A percentile compares a stretch with the other conserved stretches of the same genome.
phyloP scores from a whole-genome alignment of 1,140 invertebrate genomes.

The Cotesia vestalis region DNA sequence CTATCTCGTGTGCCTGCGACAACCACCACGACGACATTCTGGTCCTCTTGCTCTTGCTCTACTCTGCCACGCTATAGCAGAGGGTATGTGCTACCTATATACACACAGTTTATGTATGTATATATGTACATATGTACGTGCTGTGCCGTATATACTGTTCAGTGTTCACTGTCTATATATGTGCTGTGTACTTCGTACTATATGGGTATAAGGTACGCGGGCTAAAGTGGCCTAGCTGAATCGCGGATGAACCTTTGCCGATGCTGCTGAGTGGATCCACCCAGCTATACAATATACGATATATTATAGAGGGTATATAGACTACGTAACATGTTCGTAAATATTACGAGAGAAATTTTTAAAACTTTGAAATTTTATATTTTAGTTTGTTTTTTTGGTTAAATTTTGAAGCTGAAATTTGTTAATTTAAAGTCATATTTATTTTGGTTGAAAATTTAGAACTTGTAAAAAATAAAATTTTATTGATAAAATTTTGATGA shows the following conservation, averaged over 20 bases:
- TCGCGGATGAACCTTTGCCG: conserved; percentile 27
- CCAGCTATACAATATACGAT: too few species aligned
- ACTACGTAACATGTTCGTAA: too few species aligned
- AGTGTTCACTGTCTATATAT: conserved; percentile 17
- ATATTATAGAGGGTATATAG: too few species aligned
- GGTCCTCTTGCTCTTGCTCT: conserved; percentile 6
- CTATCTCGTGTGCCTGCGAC: conserved; percentile 34
- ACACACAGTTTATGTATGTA: background rate
- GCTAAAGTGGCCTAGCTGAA: conserved; percentile 44
- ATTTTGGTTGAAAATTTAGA: too few species aligned
- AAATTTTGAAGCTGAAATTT: too few species aligned
- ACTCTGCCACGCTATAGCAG: background rate
- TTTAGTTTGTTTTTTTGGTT: too few species aligned
- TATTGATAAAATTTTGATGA: too few species aligned
- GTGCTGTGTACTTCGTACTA: conserved; percentile 21
- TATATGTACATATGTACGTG: conserved; percentile 10
- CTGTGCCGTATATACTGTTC: too few species aligned
- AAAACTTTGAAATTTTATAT: too few species aligned
- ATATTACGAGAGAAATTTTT: too few species aligned
- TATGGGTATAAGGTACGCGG: conserved; percentile 31
- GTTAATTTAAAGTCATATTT: too few species aligned
- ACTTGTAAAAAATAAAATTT: too few species aligned
- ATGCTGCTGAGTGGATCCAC: conserved; percentile 22
- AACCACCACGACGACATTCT: conserved; percentile 30
- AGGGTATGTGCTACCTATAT: conserved; percentile 3